Conservation (phyloP, 2,113 vertebrate genomes). For the Chamaea fasciata region DNA sequence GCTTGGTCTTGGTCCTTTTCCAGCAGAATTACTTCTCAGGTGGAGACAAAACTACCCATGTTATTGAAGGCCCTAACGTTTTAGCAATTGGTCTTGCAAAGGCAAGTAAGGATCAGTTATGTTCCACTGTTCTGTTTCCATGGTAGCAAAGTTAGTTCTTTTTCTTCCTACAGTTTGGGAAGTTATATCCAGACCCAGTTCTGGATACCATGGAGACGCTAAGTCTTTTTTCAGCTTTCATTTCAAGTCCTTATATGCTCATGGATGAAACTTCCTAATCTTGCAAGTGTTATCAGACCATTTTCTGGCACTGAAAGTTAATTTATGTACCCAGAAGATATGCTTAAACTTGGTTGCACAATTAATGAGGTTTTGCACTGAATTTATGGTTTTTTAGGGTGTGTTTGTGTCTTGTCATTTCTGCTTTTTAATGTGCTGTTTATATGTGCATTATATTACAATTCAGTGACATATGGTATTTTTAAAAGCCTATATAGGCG, state of each 20-base stretch:
- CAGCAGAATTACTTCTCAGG: background rate
- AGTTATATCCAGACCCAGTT: slow-evolving; percentile 17
- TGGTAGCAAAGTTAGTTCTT: background rate
- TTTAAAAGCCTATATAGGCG: background rate
- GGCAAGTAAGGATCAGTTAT: background rate
- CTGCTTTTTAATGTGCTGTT: background rate
- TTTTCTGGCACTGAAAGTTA: background rate
- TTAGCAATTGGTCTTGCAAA: background rate
- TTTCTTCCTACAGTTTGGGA: background rate
- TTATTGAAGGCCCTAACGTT: background rate
- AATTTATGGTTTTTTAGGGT: background rate
- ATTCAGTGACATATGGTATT: background rate
- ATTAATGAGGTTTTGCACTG: background rate
- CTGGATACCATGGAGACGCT: slow-evolving; percentile 30
- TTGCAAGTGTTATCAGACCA: background rate
- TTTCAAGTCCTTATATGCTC: background rate
- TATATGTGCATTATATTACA: background rate
- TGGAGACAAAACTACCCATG: background rate
- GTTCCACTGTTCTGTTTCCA: slow-evolving; percentile 28
- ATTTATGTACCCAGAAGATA: background rate
- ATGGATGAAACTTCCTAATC: background rate
- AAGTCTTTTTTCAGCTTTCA: background rate
- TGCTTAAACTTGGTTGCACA: background rate
- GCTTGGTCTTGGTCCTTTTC: background rate
- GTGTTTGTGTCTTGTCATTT: background rate